These are phyloP conservation scores for Eulemur macaco DNA, from an alignment of 2,113 vertebrate species.

Conservation along the genomic window DNA sequence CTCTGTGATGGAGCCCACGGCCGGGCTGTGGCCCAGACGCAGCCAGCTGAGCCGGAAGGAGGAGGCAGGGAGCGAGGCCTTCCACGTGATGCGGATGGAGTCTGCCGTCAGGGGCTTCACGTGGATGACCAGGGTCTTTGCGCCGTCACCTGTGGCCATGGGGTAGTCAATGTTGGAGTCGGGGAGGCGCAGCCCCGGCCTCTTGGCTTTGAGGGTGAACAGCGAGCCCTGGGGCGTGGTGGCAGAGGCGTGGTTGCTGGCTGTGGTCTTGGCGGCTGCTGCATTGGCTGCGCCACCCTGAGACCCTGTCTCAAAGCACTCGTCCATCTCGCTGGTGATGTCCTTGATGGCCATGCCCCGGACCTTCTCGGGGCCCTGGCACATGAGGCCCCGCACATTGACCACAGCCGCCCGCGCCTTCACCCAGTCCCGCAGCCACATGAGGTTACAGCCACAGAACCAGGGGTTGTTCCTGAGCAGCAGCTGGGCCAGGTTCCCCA, in stretches of 20 bases:
- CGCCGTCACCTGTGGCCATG: slow-evolving; percentile 85
- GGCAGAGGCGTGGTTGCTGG: slow-evolving; percentile 76
- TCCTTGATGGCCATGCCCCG: slow-evolving; percentile 93
- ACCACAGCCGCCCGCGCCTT: slow-evolving; percentile 88
- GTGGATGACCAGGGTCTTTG: slow-evolving; percentile 91
- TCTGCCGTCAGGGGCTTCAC: slow-evolving; percentile 92
- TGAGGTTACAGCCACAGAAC: slow-evolving; percentile 95
- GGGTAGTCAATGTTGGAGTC: slow-evolving; percentile 91
- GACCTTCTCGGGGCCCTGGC: slow-evolving; percentile 91
- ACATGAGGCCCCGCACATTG: slow-evolving; percentile 92
- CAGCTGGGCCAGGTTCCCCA: slow-evolving; percentile 91
- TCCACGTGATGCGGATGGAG: slow-evolving; percentile 93
- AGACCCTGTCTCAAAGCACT: slow-evolving; percentile 87
- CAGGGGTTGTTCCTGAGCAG: slow-evolving; percentile 95
- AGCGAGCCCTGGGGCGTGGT: slow-evolving; percentile 93
- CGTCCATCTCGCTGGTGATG: slow-evolving; percentile 91
- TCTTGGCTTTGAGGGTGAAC: slow-evolving; percentile 92
- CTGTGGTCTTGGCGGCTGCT: slow-evolving; percentile 75
- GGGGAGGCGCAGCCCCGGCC: slow-evolving; percentile 89
- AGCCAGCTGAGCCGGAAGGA: slow-evolving; percentile 95
- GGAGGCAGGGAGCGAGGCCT: slow-evolving; percentile 87
- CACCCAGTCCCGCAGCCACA: slow-evolving; percentile 95
- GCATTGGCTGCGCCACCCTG: slow-evolving; percentile 62
- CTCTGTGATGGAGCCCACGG: slow-evolving; percentile 94
- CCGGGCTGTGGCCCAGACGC: slow-evolving; percentile 88